Conservation (phyloP, 2,797 vertebrate genomes). For the Xerus rutilus region DNA sequence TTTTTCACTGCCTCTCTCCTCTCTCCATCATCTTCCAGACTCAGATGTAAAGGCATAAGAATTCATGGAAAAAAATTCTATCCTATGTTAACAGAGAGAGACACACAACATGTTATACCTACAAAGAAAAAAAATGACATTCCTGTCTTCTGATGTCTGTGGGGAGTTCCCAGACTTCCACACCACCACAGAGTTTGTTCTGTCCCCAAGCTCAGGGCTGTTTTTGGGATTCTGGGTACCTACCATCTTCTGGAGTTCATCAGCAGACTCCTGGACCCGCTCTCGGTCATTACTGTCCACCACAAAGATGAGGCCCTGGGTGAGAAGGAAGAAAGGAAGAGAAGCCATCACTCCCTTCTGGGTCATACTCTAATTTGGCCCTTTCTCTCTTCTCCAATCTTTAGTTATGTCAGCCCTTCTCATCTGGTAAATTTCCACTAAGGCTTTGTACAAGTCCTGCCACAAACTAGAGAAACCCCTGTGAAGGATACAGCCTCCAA, state of each 20-base stretch:
- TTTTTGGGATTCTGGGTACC: slow-evolving; percentile 55
- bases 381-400: not conserved
- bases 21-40: not conserved
- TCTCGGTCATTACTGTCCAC: slow-evolving; percentile 95
- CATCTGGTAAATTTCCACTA: not conserved
- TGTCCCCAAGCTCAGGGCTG: not conserved
- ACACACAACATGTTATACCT: not conserved
- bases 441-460: not conserved
- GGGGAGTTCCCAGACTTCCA: not conserved
- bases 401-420: not conserved
- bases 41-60: not conserved
- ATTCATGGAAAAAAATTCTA: not conserved
- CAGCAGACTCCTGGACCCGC: slow-evolving; percentile 91
- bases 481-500: not conserved
- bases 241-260: slow-evolving; percentile 94
- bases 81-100: not conserved
- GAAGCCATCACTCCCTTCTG: not conserved
- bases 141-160: not conserved
- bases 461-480: not conserved
- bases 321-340: not conserved
- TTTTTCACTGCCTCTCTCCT: not conserved
- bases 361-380: not conserved
- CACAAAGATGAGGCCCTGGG: slow-evolving; percentile 94
- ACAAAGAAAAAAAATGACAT: not conserved
- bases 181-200: not conserved